A percentile compares a stretch with the other conserved stretches of the same genome.
Conservation (phyloP, 2,113 vertebrate genomes). For the Puntigrus tetrazona region DNA sequence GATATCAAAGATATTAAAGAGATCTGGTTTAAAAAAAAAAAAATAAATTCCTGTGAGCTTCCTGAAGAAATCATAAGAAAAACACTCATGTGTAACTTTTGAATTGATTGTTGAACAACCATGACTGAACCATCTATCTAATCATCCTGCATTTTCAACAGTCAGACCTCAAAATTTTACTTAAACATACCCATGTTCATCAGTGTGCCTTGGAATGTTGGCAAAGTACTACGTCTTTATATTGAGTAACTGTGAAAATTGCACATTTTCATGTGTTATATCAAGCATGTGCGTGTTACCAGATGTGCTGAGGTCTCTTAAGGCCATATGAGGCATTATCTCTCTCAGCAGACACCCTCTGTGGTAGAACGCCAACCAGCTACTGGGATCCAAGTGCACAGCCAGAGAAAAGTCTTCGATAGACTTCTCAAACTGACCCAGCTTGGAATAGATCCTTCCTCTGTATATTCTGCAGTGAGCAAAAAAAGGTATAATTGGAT, state of each 20-base stretch:
- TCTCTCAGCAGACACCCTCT: slow-evolving; percentile 75
- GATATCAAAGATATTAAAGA: neutral
- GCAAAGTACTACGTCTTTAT: too few relatives aligned
- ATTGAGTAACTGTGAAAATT: neutral
- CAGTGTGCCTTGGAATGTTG: neutral
- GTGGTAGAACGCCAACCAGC: slow-evolving; percentile 78
- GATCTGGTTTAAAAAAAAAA: too few relatives aligned
- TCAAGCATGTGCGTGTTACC: slow-evolving; percentile 63
- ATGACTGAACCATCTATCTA: neutral
- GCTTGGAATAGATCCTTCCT: slow-evolving; percentile 73
- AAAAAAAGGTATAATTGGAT: neutral
- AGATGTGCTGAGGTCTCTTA: slow-evolving; percentile 80
- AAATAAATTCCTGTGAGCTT: neutral
- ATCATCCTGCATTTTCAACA: neutral
- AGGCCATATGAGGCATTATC: slow-evolving; percentile 64
- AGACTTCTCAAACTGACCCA: slow-evolving; percentile 64
- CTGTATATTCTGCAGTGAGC: slow-evolving; percentile 67
- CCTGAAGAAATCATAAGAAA: neutral
- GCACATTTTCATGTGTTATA: neutral
- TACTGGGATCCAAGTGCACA: slow-evolving; percentile 74
- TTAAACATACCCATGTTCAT: neutral
- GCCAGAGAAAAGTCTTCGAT: slow-evolving; percentile 72
- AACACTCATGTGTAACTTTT: neutral
- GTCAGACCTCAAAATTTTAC: neutral
- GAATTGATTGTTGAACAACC: neutral